These are phyloP conservation scores for Drosophila aldrichi DNA, from an alignment of 2,888 invertebrate genomes.

Conservation along the genomic window DNA sequence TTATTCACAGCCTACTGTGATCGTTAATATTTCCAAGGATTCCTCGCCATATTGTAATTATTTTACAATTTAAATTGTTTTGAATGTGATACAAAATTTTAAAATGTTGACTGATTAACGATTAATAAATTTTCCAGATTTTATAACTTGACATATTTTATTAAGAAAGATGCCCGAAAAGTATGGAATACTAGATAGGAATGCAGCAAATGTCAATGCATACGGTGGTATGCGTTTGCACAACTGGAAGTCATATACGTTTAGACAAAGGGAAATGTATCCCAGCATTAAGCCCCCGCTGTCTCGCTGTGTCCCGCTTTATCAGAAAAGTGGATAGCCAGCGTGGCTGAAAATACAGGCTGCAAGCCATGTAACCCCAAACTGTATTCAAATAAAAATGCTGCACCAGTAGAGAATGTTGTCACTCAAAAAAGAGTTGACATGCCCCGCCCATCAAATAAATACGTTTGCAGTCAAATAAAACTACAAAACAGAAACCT, in stretches of 20 bases:
- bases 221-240: conserved; percentile 25
- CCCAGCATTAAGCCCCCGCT: conserved; percentile 5
- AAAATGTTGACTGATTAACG: not conserved
- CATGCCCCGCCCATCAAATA: not conserved
- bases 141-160: conserved; percentile 8
- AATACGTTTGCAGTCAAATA: not conserved
- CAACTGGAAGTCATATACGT: conserved; percentile 9
- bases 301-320: not conserved
- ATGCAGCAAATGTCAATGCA: not conserved
- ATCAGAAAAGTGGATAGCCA: conserved; percentile 5
- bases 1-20: not conserved
- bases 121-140: not conserved
- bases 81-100: conserved; percentile 13
- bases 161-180: not conserved
- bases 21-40: no score
- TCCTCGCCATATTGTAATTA: not conserved
- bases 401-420: not conserved
- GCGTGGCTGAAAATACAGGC: not conserved
- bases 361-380: not conserved
- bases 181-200: no score
- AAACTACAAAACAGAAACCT: not conserved
- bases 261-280: conserved; percentile 9
- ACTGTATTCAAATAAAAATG: not conserved
- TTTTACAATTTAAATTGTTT: not conserved
- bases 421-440: not conserved